phyloP scores from a whole-genome alignment of 2,888 invertebrate species.

The Athalia cordata region DNA sequence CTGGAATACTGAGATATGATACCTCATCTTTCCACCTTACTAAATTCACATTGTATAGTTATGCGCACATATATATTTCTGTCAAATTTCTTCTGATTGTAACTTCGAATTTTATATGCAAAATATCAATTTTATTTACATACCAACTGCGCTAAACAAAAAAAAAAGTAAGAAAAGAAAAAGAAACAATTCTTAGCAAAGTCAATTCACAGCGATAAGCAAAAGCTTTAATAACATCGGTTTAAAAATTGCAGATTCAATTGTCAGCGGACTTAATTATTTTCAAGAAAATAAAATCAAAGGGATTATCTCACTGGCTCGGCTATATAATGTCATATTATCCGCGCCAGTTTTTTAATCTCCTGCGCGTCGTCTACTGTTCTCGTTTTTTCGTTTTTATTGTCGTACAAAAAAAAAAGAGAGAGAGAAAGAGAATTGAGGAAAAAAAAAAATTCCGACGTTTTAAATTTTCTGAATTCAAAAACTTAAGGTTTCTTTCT shows the following conservation, averaged over 20 bases:
- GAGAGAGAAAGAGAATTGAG: not conserved
- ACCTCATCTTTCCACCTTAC: conserved; percentile 12
- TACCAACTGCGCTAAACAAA: not conserved
- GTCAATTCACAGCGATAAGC: no score
- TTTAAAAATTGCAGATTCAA: not conserved
- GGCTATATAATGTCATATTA: not conserved
- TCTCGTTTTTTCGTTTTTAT: not conserved
- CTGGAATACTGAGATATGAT: conserved; percentile 11
- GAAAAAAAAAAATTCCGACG: not conserved
- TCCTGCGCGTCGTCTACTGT: conserved; percentile 16
- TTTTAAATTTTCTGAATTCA: no score
- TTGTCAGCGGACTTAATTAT: conserved; percentile 33
- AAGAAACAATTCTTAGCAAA: not conserved
- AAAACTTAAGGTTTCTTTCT: no score
- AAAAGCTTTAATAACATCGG: conserved; percentile 2
- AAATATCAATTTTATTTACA: not conserved
- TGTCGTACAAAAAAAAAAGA: not conserved
- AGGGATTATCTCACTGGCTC: conserved; percentile 15
- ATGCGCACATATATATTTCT: conserved; percentile 13
- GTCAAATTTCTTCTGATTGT: not conserved
- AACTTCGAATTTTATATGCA: no score
- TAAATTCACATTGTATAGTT: conserved; percentile 19
- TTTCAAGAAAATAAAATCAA: conserved; percentile 28
- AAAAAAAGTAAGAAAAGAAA: not conserved
- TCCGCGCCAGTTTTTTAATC: conserved; percentile 17